Evolutionary conservation across 2,113 vertebrate species (phyloP).

Genomic region (Tinamus guttatus): DNA sequence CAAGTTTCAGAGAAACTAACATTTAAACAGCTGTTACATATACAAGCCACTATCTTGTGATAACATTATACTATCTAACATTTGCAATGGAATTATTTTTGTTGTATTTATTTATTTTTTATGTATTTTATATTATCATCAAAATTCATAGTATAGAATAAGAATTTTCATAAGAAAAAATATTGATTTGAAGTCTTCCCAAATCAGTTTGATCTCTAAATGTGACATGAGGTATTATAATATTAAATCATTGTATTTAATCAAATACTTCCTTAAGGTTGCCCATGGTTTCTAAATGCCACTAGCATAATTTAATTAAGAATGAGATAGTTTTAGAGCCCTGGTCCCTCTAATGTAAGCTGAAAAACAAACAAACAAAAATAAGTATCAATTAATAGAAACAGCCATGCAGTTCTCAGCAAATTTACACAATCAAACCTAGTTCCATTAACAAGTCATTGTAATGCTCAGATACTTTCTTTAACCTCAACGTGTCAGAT

Average conservation of each 20-base stretch:
- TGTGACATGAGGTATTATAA: neutral
- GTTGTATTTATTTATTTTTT: neutral
- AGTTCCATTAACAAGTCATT: neutral
- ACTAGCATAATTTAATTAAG: neutral
- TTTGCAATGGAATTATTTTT: constrained; percentile 8
- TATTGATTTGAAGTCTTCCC: neutral
- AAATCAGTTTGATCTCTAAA: neutral
- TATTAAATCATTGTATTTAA: neutral
- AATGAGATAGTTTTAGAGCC: neutral
- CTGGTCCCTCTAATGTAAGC: neutral
- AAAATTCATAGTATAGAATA: neutral
- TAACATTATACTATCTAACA: constrained; percentile 9
- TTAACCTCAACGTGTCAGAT: constrained; percentile 54
- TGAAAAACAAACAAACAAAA: neutral
- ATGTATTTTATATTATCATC: neutral
- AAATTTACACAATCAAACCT: neutral
- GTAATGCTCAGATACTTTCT: constrained; percentile 24
- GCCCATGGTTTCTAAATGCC: neutral
- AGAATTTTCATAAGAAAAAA: neutral
- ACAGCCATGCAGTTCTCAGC: neutral
- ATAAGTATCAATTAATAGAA: neutral
- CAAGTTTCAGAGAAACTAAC: constrained; percentile 8
- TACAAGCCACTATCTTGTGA: neutral
- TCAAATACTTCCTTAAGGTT: neutral
- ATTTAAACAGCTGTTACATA: neutral